Base-by-base conservation (phyloP, 2,888 invertebrate genomes). In the Cheilosia grossa region DNA sequence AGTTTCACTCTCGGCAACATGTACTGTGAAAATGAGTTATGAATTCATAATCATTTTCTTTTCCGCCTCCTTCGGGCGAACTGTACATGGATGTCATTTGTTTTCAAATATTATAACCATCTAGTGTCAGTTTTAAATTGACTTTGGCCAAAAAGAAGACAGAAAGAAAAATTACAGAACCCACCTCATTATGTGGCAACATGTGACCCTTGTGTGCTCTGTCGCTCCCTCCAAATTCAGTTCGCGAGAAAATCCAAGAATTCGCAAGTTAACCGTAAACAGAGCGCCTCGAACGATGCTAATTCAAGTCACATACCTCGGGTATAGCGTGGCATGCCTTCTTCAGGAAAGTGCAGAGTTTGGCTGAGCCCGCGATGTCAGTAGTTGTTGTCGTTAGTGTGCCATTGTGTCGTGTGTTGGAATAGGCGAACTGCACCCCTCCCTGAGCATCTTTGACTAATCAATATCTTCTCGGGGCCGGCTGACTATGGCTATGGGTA, bases 131-230 rank as follows among this genome's bases (percentile, higher is more conserved):
- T 67, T 54, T 56, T 70, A 69, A 85, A 64, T 70, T 75, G 80
- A 80, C 74, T 74, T 33, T n/a, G 17, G 33, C 40, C 47, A 49
- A 64, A n/a, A 47, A 59, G 49, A 66, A 21, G 64, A 73, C 37
- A 24, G 40, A 51, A 56, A 56, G 44, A 75, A 74, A 79, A 75
- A 72, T 75, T 67, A 53, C 81, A 81, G 85, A 81, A 85, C 80
- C 85, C 81, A 85, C 85, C 85, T 85, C 80, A 81, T 85, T 81
- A 85, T 81, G 85, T 81, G 85, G 81, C 72, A 81, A 81, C 72
- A 61, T 67, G 72, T 85, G 85, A 85, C 85, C 85, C 81, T 63
- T 77, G 77, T 61, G 33, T 75, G 85, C 75, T 75, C 59, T 67
- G 42, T 80, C 74, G 85, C 85, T 85, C 75, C 85, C 64, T 67